phyloP scores from a whole-genome alignment of 2,797 vertebrate species.

The Neosilurus mollespiculum region DNA sequence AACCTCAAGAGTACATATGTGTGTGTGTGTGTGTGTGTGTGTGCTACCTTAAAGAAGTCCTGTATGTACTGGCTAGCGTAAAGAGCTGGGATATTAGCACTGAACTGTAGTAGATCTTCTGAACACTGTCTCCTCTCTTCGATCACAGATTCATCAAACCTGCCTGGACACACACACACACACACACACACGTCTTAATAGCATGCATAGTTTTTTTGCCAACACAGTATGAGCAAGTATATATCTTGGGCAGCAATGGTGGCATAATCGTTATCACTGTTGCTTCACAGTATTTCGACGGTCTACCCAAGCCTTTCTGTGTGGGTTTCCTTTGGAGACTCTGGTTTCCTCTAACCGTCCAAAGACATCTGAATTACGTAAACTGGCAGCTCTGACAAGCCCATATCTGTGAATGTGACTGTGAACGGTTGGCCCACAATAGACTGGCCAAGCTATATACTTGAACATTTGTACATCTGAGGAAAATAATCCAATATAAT shows the following conservation, averaged over 20 bases:
- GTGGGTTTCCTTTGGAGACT: too few relatives aligned
- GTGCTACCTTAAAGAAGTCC: slow-evolving; percentile 93
- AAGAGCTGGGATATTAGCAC: slow-evolving; percentile 92
- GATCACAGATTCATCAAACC: slow-evolving; percentile 90
- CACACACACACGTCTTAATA: background rate
- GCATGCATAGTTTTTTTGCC: background rate
- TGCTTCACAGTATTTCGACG: too few relatives aligned
- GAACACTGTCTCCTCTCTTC: slow-evolving; percentile 96
- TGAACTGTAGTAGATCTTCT: slow-evolving; percentile 96
- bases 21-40: slow-evolving; percentile 25
- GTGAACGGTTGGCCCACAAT: too few relatives aligned
- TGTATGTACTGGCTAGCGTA: slow-evolving; percentile 90
- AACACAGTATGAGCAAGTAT: background rate
- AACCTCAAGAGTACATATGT: slow-evolving; percentile 18
- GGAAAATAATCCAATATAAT: too few relatives aligned
- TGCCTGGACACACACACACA: slow-evolving; percentile 26
- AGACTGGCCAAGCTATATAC: too few relatives aligned
- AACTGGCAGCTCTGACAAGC: too few relatives aligned
- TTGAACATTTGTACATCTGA: too few relatives aligned
- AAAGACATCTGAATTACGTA: too few relatives aligned
- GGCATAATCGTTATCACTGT: too few relatives aligned
- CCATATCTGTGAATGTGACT: too few relatives aligned
- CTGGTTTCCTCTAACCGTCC: too few relatives aligned
- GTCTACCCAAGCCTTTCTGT: too few relatives aligned
- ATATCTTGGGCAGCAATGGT: background rate